phyloP scores from a whole-genome alignment of 1,140 invertebrate species.

The Halesus radiatus region DNA sequence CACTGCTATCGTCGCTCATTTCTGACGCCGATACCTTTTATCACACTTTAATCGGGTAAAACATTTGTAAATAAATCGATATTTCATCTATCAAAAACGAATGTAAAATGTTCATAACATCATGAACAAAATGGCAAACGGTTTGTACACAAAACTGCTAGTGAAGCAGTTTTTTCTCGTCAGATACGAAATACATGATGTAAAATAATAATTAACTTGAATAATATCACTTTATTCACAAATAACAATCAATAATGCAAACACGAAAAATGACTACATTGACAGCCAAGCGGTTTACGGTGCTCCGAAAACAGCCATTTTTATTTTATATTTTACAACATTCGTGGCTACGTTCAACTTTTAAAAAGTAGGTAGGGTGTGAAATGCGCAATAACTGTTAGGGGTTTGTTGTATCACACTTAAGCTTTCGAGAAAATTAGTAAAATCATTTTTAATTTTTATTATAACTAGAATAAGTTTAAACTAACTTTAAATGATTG shows the following conservation, averaged over 20 bases:
- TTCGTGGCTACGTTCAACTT: slow-evolving; percentile 48
- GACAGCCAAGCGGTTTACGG: slow-evolving; percentile 51
- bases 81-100: slow-evolving; percentile 21
- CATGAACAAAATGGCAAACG: slow-evolving; percentile 45
- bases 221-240: neutral
- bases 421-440: too few species aligned
- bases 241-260: slow-evolving; percentile 30
- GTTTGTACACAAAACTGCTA: slow-evolving; percentile 1
- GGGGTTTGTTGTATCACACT: neutral
- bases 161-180: neutral
- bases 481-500: too few species aligned
- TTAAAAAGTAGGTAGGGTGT: slow-evolving; percentile 1
- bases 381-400: neutral
- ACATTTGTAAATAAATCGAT: slow-evolving; percentile 39
- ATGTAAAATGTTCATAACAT: slow-evolving; percentile 36
- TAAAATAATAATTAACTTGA: slow-evolving; percentile 10
- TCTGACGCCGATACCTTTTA: slow-evolving; percentile 16
- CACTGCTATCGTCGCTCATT: slow-evolving; percentile 45
- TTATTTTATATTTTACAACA: slow-evolving; percentile 53
- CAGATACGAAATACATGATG: neutral
- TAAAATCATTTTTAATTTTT: too few species aligned
- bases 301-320: slow-evolving; percentile 46
- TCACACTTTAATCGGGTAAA: slow-evolving; percentile 26
- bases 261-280: slow-evolving; percentile 38
- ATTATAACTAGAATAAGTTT: too few species aligned